Percentiles rank a stretch among this genome's conserved stretches.
phyloP scores from a whole-genome alignment of 2,888 invertebrate genomes.

The Fissipunctia ypsillon region DNA sequence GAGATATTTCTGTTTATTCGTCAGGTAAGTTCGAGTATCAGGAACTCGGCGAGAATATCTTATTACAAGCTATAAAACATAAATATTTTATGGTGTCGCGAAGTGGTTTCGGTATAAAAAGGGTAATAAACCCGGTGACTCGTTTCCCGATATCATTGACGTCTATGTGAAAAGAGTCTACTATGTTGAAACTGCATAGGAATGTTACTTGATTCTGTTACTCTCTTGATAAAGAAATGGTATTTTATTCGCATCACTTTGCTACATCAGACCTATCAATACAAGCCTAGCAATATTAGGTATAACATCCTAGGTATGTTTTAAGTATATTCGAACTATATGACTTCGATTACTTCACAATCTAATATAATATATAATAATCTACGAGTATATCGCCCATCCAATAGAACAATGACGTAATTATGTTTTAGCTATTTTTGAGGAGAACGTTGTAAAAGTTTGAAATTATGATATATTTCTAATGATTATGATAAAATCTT shows the following conservation, averaged over 20 bases:
- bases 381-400: too few relatives aligned
- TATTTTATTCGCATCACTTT: background rate
- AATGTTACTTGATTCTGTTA: background rate
- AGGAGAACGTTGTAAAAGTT: too few relatives aligned
- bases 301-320: too few relatives aligned
- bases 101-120: constrained; percentile 62
- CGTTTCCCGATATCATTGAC: constrained; percentile 51
- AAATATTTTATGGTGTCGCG: constrained; percentile 70
- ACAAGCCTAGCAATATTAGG: too few relatives aligned
- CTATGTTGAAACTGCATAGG: constrained; percentile 29
- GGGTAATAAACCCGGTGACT: constrained; percentile 60
- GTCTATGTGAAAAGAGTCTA: background rate
- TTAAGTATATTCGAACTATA: too few relatives aligned
- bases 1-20: constrained; percentile 63
- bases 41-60: constrained; percentile 69
- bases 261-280: too few relatives aligned
- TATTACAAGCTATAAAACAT: constrained; percentile 72
- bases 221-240: background rate
- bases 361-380: too few relatives aligned
- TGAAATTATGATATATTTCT: too few relatives aligned
- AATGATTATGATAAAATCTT: too few relatives aligned
- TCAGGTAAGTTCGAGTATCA: constrained; percentile 55
- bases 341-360: too few relatives aligned
- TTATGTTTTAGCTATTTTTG: too few relatives aligned
- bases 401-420: too few relatives aligned